These are phyloP conservation scores for Caenorhabditis doughertyi DNA, from an alignment of 2,888 invertebrate genomes.

Conservation along the genomic window DNA sequence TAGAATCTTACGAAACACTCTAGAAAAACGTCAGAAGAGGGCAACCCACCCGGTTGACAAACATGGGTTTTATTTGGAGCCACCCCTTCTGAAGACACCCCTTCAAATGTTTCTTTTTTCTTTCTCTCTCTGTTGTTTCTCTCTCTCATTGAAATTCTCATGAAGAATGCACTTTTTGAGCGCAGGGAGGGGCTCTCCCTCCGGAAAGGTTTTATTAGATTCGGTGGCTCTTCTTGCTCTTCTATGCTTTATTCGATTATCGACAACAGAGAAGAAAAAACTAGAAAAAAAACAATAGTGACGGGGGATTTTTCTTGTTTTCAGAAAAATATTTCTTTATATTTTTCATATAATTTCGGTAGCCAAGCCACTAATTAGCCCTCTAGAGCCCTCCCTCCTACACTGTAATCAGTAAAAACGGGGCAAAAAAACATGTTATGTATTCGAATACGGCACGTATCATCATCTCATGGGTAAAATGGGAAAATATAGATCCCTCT, in stretches of 20 bases:
- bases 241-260: constrained; percentile 10
- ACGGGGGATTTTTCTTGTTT: too few relatives aligned
- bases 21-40: too few relatives aligned
- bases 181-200: too few relatives aligned
- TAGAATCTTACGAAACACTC: too few relatives aligned
- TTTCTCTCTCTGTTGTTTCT: not conserved
- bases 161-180: constrained; percentile 21
- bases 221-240: not conserved
- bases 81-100: too few relatives aligned
- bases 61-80: not conserved
- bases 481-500: too few relatives aligned
- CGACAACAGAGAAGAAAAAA: constrained; percentile 4
- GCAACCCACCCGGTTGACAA: not conserved
- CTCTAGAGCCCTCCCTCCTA: too few relatives aligned
- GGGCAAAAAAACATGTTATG: too few relatives aligned
- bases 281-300: not conserved
- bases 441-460: constrained; percentile 3
- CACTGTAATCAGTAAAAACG: too few relatives aligned
- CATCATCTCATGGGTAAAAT: constrained; percentile 13
- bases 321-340: too few relatives aligned
- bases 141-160: constrained; percentile 22
- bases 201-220: constrained; percentile 48
- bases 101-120: not conserved
- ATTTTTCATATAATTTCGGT: too few relatives aligned
- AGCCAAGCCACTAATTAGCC: too few relatives aligned